Base-by-base conservation (phyloP, 2,113 vertebrate genomes). In the Pipra filicauda region DNA sequence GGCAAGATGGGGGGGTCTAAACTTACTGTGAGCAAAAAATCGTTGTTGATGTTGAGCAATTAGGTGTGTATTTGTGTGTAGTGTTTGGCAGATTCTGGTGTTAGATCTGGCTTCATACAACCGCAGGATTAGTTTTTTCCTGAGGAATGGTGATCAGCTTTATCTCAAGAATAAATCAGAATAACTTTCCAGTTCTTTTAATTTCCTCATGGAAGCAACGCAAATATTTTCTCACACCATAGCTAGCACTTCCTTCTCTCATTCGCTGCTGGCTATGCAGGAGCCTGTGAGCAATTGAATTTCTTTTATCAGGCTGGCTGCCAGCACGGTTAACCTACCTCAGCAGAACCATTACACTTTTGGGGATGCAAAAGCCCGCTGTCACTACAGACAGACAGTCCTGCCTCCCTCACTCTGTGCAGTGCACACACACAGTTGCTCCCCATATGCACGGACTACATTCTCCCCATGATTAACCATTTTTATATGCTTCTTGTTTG, bases 371-470 rank as follows among this genome's bases (percentile, higher is more conserved):
- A 78, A 93, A 93, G 23, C 33, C 10, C 52, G 11, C 22, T 70
- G 49, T 37, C 43, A 37, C 33, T 27, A 41, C 0, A 0, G 26
- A 39, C 26, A 93, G 48, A 2, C 4, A 1, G 49, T 23, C 51
- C 58, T 52, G n/a, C 35, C 43, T 83, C 41, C 43, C 23, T 66
- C 3, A 0, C 22, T 61, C 44, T 27, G 18, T 0, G 0, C 46
- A 12, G 21, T 7, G 48, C 20, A 37, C 33, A 28, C 2, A 0
- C 48, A 54, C 3, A 0, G 20, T 43, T 49, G 10, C 20, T 90
- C 75, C 54, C 22, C 1, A 0, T 5, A 17, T 4, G 23, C 28
- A 12, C 5, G 14, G 16, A 43, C 66, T 80, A 43, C 2, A 4
- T 20, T 27, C 12, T 74, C 26, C 19, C 7, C 8, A 12, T 16